Base-by-base conservation (phyloP, 2,797 vertebrate genomes). In the Paratrypauchen microcephalus region DNA sequence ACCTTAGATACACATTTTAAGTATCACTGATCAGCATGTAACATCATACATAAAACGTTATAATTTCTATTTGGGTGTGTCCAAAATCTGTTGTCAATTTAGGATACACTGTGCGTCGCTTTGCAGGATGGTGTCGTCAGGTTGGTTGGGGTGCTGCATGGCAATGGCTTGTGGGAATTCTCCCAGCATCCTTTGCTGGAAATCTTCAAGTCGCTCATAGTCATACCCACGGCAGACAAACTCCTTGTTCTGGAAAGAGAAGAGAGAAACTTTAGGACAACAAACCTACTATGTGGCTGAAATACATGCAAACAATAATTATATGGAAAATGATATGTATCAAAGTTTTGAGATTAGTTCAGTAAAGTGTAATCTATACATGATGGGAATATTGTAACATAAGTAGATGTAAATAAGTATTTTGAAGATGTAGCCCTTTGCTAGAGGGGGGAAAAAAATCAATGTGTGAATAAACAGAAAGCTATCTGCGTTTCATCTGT, bases 81-180 rank as follows among this genome's bases (percentile, higher is more conserved):
- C 30, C 66, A 24, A 13, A 39, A 47, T 28, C 74, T 16, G 26
- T 11, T 55, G 6, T 55, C 65, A 66, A 24, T 26, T 50, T 13
- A 95, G 95, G 97, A 99, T 99, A 99, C 98, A 99, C 83, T 99
- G 98, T 57, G 96, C 95, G 6, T 99, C 98, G 11, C 96, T 97
- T 86, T 98, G 97, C 81, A 99, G 78, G 85, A 99, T 96, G 77
- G 95, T 93, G 71, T 99, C 97, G 0, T 99, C 98, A 0, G 98
- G 97, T 85, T 97, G 97, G 92, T 99, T 99, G 62, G 97, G 97
- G 86, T 99, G 97, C 91, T 99, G 97, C 97, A 99, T 99, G 81
- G 97, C 97, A 6, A 99, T 97, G 36, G 97, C 98, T 82, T 99
- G 98, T 0, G 97, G 98, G 84, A 99, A 99, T 91, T 99, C 98